Conservation (phyloP, 2,888 invertebrate genomes). For the Drosophila robusta region DNA sequence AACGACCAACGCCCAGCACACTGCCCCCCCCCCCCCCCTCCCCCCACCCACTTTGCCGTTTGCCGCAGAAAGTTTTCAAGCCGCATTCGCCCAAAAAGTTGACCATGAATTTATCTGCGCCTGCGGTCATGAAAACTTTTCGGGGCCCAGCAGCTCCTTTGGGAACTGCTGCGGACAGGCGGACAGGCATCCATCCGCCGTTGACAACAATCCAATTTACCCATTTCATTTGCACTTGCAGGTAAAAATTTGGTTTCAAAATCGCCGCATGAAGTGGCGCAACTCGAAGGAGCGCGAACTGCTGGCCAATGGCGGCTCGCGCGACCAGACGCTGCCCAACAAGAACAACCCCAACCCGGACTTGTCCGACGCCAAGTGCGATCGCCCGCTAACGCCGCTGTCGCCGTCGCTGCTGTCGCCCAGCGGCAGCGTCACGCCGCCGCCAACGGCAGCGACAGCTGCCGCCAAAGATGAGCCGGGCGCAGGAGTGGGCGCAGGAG, state of each 20-base stretch:
- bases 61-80: constrained; percentile 48
- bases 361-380: constrained; percentile 94
- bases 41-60: constrained; percentile 3
- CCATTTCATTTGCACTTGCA: constrained; percentile 78
- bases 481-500: background rate
- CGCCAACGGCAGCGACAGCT: constrained; percentile 43
- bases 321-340: constrained; percentile 97
- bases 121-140: constrained; percentile 66
- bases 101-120: constrained; percentile 59
- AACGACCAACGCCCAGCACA: background rate
- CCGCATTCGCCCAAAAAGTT: constrained; percentile 44
- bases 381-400: constrained; percentile 88
- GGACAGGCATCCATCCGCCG: constrained; percentile 62
- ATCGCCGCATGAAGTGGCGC: constrained; percentile 98
- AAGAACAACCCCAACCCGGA: constrained; percentile 99
- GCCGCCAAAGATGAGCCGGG: constrained; percentile 43
- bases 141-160: constrained; percentile 3
- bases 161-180: constrained; percentile 16
- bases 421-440: constrained; percentile 65
- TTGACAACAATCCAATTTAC: constrained; percentile 57
- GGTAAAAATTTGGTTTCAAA: constrained; percentile 95
- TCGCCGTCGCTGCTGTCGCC: constrained; percentile 81
- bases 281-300: constrained; percentile 98
- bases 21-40: background rate
- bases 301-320: constrained; percentile 95